These are phyloP conservation scores for Cynodonichthys magdalenae DNA, from an alignment of 2,797 vertebrate genomes.

Conservation along the genomic window DNA sequence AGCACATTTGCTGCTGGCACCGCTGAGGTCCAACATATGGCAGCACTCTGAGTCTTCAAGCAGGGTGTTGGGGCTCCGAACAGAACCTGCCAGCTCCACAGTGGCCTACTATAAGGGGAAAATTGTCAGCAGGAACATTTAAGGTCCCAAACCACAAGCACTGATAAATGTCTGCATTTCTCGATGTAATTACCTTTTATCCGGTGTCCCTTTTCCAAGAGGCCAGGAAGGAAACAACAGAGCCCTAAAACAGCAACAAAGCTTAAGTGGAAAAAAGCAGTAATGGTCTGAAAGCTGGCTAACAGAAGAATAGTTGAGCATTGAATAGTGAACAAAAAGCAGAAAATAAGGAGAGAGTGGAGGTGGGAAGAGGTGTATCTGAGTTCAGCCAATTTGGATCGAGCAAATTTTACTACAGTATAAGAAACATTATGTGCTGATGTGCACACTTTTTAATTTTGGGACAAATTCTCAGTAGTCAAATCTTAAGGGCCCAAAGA, in stretches of 20 bases:
- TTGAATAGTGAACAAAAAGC: slow-evolving; percentile 31
- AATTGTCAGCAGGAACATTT: slow-evolving; percentile 76
- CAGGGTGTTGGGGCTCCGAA: slow-evolving; percentile 60
- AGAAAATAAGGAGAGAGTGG: slow-evolving; percentile 5
- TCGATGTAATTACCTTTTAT: slow-evolving; percentile 73
- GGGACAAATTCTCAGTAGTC: neutral
- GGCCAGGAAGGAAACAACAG: slow-evolving; percentile 61
- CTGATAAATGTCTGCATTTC: slow-evolving; percentile 78
- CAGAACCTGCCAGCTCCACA: slow-evolving; percentile 75
- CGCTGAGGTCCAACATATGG: slow-evolving; percentile 76
- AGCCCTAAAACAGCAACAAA: slow-evolving; percentile 48
- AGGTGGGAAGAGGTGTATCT: slow-evolving; percentile 37
- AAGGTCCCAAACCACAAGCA: slow-evolving; percentile 74
- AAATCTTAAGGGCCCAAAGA: neutral
- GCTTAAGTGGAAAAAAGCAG: slow-evolving; percentile 34
- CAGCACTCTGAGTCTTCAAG: slow-evolving; percentile 78
- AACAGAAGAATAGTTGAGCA: slow-evolving; percentile 48
- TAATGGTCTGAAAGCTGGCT: slow-evolving; percentile 25
- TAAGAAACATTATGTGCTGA: slow-evolving; percentile 47
- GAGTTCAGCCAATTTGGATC: slow-evolving; percentile 62
- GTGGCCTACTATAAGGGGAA: slow-evolving; percentile 73
- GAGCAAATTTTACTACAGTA: slow-evolving; percentile 38
- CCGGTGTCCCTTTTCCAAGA: slow-evolving; percentile 67
- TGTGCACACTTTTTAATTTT: slow-evolving; percentile 4
- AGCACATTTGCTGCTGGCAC: slow-evolving; percentile 81